These are phyloP conservation scores for Pachyramphus minor DNA, from an alignment of 2,113 vertebrate species.

Conservation along the genomic window DNA sequence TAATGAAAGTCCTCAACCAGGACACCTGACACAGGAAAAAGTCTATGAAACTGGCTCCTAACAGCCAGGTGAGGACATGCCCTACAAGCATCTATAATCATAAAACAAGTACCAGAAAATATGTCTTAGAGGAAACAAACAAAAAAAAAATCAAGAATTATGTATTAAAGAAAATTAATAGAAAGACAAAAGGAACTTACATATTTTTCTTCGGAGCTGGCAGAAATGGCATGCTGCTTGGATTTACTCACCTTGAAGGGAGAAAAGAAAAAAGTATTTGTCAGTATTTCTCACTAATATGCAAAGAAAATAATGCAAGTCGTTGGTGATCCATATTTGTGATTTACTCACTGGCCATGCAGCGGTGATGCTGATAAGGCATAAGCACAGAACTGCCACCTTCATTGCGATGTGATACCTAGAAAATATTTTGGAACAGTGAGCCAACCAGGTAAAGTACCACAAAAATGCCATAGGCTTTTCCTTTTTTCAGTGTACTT, in stretches of 20 bases:
- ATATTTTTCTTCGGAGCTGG: conserved; percentile 67
- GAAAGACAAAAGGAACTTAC: conserved; percentile 54
- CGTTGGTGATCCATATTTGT: background rate
- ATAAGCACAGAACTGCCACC: conserved; percentile 63
- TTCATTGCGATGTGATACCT: conserved; percentile 69
- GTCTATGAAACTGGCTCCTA: background rate
- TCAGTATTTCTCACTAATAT: background rate
- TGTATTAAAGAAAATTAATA: background rate
- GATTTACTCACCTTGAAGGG: conserved; percentile 55
- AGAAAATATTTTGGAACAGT: conserved; percentile 27
- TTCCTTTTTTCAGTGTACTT: background rate
- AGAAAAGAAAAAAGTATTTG: background rate
- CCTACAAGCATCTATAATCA: background rate
- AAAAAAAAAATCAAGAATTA: background rate
- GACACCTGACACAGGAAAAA: background rate
- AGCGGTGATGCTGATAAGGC: conserved; percentile 63
- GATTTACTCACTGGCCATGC: conserved; percentile 74
- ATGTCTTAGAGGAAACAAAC: background rate
- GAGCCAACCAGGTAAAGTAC: background rate
- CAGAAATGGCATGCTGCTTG: conserved; percentile 35
- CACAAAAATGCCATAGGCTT: background rate
- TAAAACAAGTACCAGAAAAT: background rate
- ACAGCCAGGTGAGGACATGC: background rate
- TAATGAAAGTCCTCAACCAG: background rate
- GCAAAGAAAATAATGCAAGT: background rate